Evolutionary conservation across 2,888 invertebrate species (phyloP).

Genomic region (Pinctada fucata): DNA sequence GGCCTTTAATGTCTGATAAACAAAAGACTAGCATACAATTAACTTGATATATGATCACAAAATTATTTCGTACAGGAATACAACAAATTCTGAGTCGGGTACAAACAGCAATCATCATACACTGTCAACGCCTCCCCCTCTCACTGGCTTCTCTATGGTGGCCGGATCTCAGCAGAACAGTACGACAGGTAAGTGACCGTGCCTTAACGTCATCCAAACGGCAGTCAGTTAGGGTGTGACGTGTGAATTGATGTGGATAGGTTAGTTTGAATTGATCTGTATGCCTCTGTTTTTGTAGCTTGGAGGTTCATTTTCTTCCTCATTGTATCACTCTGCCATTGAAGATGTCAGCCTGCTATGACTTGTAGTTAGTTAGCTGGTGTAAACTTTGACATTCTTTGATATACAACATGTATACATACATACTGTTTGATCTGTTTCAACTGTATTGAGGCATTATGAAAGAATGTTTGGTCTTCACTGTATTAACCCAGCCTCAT

Average conservation of each 20-base stretch:
- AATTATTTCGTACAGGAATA: constrained; percentile 41
- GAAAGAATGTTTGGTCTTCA: too few relatives aligned
- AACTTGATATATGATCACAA: too few relatives aligned
- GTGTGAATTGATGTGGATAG: not conserved
- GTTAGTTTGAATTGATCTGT: not conserved
- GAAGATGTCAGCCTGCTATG: not conserved
- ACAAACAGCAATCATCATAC: constrained; percentile 76
- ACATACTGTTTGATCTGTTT: too few relatives aligned
- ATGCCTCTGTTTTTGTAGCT: not conserved
- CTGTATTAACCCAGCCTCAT: too few relatives aligned
- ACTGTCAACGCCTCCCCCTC: constrained; percentile 71
- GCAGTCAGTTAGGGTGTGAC: not conserved
- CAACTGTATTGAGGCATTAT: too few relatives aligned
- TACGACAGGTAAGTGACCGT: constrained; percentile 58
- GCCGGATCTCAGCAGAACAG: constrained; percentile 64
- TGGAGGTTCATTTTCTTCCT: not conserved
- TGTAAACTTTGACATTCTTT: constrained; percentile 17
- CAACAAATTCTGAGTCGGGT: constrained; percentile 40
- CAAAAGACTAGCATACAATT: too few relatives aligned
- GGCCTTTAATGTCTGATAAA: too few relatives aligned
- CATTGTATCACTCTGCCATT: not conserved
- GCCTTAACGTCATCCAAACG: not conserved
- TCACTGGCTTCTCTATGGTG: constrained; percentile 59
- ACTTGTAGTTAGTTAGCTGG: not conserved
- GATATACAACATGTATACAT: too few relatives aligned